These are phyloP conservation scores for Drosophila baimaii DNA, from an alignment of 1,140 invertebrate species.

Conservation along the genomic window DNA sequence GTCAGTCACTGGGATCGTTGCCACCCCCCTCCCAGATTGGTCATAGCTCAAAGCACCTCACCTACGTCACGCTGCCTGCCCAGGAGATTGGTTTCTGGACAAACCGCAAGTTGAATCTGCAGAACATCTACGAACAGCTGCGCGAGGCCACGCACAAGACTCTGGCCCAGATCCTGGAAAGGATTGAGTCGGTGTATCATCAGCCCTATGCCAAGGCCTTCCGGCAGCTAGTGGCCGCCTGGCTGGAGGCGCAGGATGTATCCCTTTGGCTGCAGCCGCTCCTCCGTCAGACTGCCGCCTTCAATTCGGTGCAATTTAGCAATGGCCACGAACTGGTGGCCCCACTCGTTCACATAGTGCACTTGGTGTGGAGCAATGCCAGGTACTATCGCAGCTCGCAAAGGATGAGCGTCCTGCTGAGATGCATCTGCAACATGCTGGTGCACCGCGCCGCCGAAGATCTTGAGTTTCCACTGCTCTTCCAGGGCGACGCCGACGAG, in stretches of 20 bases:
- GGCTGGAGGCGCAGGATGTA: conserved; percentile 88
- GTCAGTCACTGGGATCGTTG: conserved; percentile 21
- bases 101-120: conserved; percentile 89
- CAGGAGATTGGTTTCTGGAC: conserved; percentile 90
- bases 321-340: conserved; percentile 87
- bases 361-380: conserved; percentile 94
- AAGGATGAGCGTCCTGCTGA: conserved; percentile 89
- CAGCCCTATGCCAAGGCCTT: conserved; percentile 89
- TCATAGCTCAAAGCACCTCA: conserved; percentile 43
- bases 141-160: conserved; percentile 90
- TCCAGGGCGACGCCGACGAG: conserved; percentile 87
- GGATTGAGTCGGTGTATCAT: conserved; percentile 90
- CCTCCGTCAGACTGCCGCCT: conserved; percentile 86
- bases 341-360: conserved; percentile 90
- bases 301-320: conserved; percentile 88
- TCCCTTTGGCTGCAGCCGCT: conserved; percentile 88
- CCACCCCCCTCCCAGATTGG: background rate
- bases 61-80: conserved; percentile 87
- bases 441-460: conserved; percentile 86
- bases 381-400: conserved; percentile 92
- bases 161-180: conserved; percentile 91
- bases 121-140: conserved; percentile 94
- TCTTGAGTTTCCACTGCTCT: conserved; percentile 86
- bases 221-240: conserved; percentile 88
- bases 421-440: conserved; percentile 90